Base-by-base conservation (phyloP, 1,140 invertebrate genomes). In the Papilio glaucus region DNA sequence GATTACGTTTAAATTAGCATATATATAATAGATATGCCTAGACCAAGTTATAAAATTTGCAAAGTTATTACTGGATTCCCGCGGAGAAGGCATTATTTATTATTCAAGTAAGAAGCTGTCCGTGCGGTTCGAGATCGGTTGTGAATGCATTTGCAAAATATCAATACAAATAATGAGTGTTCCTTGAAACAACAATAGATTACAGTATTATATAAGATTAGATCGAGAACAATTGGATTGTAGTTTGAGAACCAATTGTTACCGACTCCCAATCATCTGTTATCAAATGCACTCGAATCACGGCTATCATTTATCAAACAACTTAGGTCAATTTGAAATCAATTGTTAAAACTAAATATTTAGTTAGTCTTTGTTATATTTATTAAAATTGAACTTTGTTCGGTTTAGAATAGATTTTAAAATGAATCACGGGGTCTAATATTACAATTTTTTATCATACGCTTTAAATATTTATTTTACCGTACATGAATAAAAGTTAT, bases 271-370 rank as follows among this genome's bases (percentile, higher is more conserved):
- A 77, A 85, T 82, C 72, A 77, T 80, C 71, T 71, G 73, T 73
- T 70, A 78, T 78, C 72, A 81, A 81, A 77, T 78, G 77, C 78
- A 80, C 79, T 79, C 57, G 78, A 83, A 88, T 79, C 77, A 73
- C 77, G 79, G 74, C 76, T 79, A 77, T 80, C 82, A 87, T 85
- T 86, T 85, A 85, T 86, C 85, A 87, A 84, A 84, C 60, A 78
- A 81, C 76, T 76, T 60, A 74, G 79, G 79, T 75, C 74, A 70
- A 77, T 69, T 72, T 62, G 53, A 61, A 68, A n/a, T n/a, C n/a
- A n/a, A n/a, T n/a, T n/a, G n/a, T n/a, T n/a, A n/a, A n/a, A n/a
- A n/a, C n/a, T n/a, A n/a, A n/a, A n/a, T n/a, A n/a, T n/a, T n/a
- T n/a, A n/a, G n/a, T n/a, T n/a, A n/a, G n/a, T n/a, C n/a, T n/a